phyloP scores from a whole-genome alignment of 2,888 invertebrate species.

The Chymomyza fuscimana region DNA sequence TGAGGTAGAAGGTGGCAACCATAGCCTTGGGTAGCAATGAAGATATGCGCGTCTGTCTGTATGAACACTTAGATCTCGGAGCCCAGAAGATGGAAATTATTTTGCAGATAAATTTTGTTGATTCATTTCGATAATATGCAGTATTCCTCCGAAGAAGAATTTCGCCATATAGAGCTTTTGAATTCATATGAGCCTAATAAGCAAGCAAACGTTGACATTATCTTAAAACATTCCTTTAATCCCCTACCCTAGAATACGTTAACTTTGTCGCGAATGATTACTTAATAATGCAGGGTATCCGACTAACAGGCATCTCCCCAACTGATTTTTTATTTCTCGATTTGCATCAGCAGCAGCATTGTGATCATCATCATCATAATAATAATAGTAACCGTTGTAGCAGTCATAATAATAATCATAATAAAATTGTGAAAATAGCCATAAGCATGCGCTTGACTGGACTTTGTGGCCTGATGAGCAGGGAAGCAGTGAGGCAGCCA shows the following conservation, averaged over 20 bases:
- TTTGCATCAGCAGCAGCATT: conserved; percentile 22
- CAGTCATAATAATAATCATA: conserved; percentile 48
- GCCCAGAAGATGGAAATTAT: no score
- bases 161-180: no score
- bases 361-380: conserved; percentile 22
- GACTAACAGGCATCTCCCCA: neutral
- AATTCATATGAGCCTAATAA: neutral
- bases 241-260: no score
- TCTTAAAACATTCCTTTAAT: no score
- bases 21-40: no score
- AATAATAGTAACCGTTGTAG: conserved; percentile 16
- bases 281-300: neutral
- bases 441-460: conserved; percentile 40
- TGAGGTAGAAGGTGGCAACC: neutral
- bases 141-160: no score
- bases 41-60: no score
- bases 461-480: neutral
- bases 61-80: no score
- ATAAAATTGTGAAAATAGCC: conserved; percentile 57
- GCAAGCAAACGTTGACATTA: no score
- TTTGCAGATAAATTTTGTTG: no score
- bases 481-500: neutral
- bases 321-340: neutral
- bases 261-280: no score
- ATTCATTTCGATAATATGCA: no score